phyloP scores from a whole-genome alignment of 1,140 invertebrate species.

The Leptestheria dahalacensis region DNA sequence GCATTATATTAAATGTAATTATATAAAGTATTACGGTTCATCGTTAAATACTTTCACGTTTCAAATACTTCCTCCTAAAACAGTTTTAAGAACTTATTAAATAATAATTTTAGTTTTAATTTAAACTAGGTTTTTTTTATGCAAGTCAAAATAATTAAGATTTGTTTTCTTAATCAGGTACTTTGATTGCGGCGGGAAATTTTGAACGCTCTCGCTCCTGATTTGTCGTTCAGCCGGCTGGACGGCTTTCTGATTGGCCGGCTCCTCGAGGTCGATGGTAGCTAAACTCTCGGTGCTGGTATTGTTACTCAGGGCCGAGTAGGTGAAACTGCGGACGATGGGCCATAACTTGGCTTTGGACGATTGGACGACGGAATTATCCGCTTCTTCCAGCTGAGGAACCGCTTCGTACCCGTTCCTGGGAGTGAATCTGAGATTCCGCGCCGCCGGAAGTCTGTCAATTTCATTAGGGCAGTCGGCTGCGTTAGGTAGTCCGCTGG shows the following conservation, averaged over 20 bases:
- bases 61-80: too few relatives aligned
- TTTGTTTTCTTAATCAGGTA: neutral
- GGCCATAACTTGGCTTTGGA: neutral
- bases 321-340: slow-evolving; percentile 1
- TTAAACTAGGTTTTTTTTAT: too few relatives aligned
- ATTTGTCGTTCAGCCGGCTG: neutral
- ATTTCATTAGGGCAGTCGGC: neutral
- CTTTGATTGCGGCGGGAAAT: neutral
- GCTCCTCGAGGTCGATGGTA: slow-evolving; percentile 3
- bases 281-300: slow-evolving; percentile 3
- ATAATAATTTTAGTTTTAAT: too few relatives aligned
- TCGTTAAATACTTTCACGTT: too few relatives aligned
- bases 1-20: too few relatives aligned
- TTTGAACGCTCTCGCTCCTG: neutral
- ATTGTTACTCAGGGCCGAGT: slow-evolving; percentile 11
- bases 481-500: neutral
- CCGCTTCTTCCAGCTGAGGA: neutral
- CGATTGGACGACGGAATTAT: neutral
- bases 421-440: neutral
- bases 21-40: too few relatives aligned
- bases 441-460: neutral
- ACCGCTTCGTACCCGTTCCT: neutral
- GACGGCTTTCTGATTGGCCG: neutral
- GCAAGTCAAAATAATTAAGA: too few relatives aligned
- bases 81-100: too few relatives aligned